phyloP scores from a whole-genome alignment of 2,113 vertebrate species.

The Toxotes chatareus region DNA sequence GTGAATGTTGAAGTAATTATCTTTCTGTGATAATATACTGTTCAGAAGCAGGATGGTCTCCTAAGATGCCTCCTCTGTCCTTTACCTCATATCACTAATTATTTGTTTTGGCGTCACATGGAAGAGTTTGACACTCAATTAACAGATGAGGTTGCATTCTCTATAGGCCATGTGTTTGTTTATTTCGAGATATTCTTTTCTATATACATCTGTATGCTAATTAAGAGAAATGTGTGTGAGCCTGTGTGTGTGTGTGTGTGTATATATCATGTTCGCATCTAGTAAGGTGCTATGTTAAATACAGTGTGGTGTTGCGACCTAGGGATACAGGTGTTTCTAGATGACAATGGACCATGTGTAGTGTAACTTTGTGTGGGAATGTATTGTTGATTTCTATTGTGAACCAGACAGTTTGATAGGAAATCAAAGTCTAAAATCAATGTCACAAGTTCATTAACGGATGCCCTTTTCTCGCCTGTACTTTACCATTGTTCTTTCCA shows the following conservation, averaged over 20 bases:
- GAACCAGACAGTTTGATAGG: constrained; percentile 74
- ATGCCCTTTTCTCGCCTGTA: constrained; percentile 77
- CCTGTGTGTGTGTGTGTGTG: background rate
- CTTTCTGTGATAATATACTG: constrained; percentile 33
- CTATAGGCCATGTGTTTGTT: constrained; percentile 57
- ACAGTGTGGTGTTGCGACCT: constrained; percentile 5
- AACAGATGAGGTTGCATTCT: constrained; percentile 57
- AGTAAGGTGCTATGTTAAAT: background rate
- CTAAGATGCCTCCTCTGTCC: constrained; percentile 48
- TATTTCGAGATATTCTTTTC: constrained; percentile 52
- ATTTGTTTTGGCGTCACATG: constrained; percentile 61
- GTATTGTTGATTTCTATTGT: constrained; percentile 69
- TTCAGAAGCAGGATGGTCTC: constrained; percentile 43
- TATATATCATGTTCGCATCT: constrained; percentile 17
- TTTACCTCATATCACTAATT: constrained; percentile 65
- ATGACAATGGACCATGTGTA: constrained; percentile 28
- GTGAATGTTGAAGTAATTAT: constrained; percentile 42
- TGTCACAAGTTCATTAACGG: constrained; percentile 82
- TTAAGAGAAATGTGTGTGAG: constrained; percentile 34
- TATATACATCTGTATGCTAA: constrained; percentile 55
- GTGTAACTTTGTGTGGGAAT: constrained; percentile 52
- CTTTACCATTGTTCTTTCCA: constrained; percentile 69
- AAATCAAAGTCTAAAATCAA: constrained; percentile 84
- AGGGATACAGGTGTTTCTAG: constrained; percentile 49
- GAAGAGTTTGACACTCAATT: constrained; percentile 69